Evolutionary conservation across 2,113 vertebrate species (phyloP).

Genomic region (Gorilla gorilla): DNA sequence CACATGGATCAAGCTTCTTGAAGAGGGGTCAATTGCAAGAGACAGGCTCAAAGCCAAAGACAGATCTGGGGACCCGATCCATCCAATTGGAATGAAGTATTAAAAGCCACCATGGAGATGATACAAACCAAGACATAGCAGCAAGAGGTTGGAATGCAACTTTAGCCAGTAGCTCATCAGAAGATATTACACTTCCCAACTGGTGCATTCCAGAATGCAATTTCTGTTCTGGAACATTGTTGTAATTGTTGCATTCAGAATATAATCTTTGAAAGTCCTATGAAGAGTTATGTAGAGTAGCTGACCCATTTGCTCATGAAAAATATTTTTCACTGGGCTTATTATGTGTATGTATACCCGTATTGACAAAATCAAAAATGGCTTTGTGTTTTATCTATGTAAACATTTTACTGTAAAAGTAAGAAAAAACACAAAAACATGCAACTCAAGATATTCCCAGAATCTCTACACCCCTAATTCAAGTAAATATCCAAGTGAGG

Average conservation of each 20-base stretch:
- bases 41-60: neutral
- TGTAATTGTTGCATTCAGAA: neutral
- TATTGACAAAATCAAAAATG: neutral
- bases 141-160: neutral
- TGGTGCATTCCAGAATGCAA: neutral
- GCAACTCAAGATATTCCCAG: neutral
- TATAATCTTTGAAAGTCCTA: neutral
- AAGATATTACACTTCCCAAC: neutral
- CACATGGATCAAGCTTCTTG: neutral
- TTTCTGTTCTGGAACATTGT: neutral
- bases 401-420: slow-evolving; percentile 7
- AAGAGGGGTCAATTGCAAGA: neutral
- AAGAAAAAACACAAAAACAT: neutral
- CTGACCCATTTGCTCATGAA: neutral
- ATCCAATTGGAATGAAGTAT: neutral
- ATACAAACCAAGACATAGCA: neutral
- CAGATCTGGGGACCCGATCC: neutral
- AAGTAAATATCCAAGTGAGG: neutral
- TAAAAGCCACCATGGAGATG: neutral
- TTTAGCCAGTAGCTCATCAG: neutral
- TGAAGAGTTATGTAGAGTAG: neutral
- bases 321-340: neutral
- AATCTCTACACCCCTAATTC: neutral
- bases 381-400: neutral
- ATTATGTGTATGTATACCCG: neutral